These are phyloP conservation scores for Resseliella maxima DNA, from an alignment of 2,888 invertebrate genomes.

Conservation along the genomic window DNA sequence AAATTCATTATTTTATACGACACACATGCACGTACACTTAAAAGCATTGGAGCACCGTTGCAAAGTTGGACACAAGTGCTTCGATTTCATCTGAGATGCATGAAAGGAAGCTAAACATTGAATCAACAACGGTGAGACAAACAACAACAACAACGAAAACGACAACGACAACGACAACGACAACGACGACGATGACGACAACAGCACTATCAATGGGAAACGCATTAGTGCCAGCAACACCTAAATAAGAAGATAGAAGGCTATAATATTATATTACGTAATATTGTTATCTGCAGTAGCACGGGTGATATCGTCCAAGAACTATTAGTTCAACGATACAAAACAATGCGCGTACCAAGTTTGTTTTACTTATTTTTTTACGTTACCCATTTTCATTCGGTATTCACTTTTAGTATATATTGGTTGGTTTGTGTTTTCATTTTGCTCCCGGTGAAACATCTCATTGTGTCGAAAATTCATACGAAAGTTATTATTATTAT, in stretches of 20 bases:
- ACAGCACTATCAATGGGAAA: background rate
- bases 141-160: background rate
- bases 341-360: slow-evolving; percentile 13
- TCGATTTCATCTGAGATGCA: no score
- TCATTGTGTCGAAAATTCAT: slow-evolving; percentile 22
- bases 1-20: slow-evolving; percentile 54
- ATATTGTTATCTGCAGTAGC: slow-evolving; percentile 40
- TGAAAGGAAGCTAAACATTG: no score
- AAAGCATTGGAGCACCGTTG: background rate
- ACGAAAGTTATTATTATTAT: slow-evolving; percentile 8
- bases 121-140: no score
- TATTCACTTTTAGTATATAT: background rate
- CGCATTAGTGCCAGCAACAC: slow-evolving; percentile 31
- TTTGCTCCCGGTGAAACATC: slow-evolving; percentile 13
- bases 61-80: background rate
- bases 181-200: background rate
- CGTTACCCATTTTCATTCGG: background rate
- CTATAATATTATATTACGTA: slow-evolving; percentile 48
- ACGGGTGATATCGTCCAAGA: slow-evolving; percentile 42
- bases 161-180: background rate
- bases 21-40: slow-evolving; percentile 16
- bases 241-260: slow-evolving; percentile 16
- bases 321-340: slow-evolving; percentile 41
- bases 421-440: background rate
- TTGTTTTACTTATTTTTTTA: slow-evolving; percentile 7